These are phyloP conservation scores for Pegoplata infirma DNA, from an alignment of 2,888 invertebrate species.

Conservation along the genomic window DNA sequence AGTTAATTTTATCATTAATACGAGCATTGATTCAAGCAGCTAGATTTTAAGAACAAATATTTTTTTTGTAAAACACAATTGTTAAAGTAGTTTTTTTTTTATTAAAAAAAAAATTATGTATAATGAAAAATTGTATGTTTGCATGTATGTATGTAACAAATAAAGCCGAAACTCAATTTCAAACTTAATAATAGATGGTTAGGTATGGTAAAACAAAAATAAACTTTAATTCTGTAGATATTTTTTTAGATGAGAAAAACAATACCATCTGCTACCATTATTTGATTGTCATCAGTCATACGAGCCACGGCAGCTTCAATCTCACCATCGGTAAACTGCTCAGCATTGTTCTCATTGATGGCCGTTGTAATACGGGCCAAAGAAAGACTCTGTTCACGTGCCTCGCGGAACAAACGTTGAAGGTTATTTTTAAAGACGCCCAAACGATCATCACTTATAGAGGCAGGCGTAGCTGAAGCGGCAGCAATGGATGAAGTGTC, in stretches of 20 bases:
- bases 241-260: conserved; percentile 86
- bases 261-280: conserved; percentile 93
- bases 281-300: conserved; percentile 94
- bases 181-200: too few relatives aligned
- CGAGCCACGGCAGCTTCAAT: conserved; percentile 86
- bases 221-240: too few relatives aligned
- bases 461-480: conserved; percentile 65
- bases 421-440: conserved; percentile 86
- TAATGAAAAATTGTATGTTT: too few relatives aligned
- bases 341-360: conserved; percentile 82
- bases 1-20: too few relatives aligned
- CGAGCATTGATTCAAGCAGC: too few relatives aligned
- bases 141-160: too few relatives aligned
- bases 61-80: too few relatives aligned
- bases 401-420: conserved; percentile 87
- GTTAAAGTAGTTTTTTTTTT: too few relatives aligned
- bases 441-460: conserved; percentile 79
- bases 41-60: too few relatives aligned
- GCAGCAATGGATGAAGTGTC: conserved; percentile 52
- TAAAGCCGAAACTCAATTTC: too few relatives aligned
- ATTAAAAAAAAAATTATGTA: too few relatives aligned
- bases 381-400: conserved; percentile 86
- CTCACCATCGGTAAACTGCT: conserved; percentile 84
- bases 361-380: conserved; percentile 82
- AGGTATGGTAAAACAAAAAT: too few relatives aligned